Evolutionary conservation across 2,113 vertebrate species (phyloP).

Genomic region (Centropus unirufus): DNA sequence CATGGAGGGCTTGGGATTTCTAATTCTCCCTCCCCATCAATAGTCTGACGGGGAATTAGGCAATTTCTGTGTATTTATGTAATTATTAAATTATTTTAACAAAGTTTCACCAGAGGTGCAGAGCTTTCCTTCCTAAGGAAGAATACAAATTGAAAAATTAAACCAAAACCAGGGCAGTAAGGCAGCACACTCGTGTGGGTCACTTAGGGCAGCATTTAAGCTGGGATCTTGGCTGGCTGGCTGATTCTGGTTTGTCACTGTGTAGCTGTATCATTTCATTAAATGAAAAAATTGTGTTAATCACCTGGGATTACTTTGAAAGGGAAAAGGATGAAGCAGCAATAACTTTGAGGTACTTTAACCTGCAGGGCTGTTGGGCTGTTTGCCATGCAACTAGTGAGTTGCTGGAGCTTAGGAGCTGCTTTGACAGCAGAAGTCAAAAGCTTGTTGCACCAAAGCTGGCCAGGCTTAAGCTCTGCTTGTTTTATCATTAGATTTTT

Average conservation of each 20-base stretch:
- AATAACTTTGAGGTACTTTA: background rate
- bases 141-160: background rate
- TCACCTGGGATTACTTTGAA: background rate
- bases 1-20: fast-evolving
- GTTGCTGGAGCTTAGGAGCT: background rate
- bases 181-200: background rate
- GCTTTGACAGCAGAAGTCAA: background rate
- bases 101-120: background rate
- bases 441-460: background rate
- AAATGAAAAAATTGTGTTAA: background rate
- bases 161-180: background rate
- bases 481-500: background rate
- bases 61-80: background rate
- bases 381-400: background rate
- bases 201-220: background rate
- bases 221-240: background rate
- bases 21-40: fast-evolving
- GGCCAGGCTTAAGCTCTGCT: background rate
- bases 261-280: background rate
- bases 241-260: background rate
- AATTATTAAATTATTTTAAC: background rate
- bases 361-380: background rate
- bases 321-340: background rate
- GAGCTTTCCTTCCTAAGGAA: background rate
- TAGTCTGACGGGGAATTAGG: background rate